Conservation (phyloP, 2,113 vertebrate genomes). For the Scytalopus superciliaris region DNA sequence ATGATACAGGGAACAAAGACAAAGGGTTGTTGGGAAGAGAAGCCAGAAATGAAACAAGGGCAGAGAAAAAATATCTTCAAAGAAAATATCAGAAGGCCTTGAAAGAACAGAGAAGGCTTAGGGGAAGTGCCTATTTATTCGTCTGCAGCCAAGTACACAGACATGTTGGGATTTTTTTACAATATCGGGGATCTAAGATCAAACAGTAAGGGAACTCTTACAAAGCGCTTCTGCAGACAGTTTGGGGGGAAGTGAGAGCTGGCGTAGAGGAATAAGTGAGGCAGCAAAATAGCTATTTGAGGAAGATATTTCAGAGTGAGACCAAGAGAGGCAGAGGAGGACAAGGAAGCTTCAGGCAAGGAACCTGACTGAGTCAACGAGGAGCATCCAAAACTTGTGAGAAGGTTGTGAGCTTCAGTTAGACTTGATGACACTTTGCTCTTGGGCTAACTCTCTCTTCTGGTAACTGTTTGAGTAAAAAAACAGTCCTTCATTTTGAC, state of each 20-base stretch:
- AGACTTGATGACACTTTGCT: neutral
- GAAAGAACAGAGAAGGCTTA: constrained; percentile 5
- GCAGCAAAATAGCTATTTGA: neutral
- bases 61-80: constrained; percentile 38
- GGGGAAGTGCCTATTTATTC: constrained; percentile 24
- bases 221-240: neutral
- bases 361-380: neutral
- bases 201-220: neutral
- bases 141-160: neutral
- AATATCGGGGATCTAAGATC: neutral
- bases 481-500: neutral
- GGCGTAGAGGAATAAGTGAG: neutral
- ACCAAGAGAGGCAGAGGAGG: neutral
- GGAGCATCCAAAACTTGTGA: neutral
- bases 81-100: constrained; percentile 24
- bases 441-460: neutral
- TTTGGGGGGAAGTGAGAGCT: neutral
- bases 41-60: neutral
- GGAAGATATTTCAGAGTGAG: neutral
- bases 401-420: neutral
- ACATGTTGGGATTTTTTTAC: neutral
- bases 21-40: neutral
- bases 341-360: neutral
- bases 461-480: neutral
- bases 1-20: neutral